Base-by-base conservation (phyloP, 2,113 vertebrate genomes). In the Martes martes region DNA sequence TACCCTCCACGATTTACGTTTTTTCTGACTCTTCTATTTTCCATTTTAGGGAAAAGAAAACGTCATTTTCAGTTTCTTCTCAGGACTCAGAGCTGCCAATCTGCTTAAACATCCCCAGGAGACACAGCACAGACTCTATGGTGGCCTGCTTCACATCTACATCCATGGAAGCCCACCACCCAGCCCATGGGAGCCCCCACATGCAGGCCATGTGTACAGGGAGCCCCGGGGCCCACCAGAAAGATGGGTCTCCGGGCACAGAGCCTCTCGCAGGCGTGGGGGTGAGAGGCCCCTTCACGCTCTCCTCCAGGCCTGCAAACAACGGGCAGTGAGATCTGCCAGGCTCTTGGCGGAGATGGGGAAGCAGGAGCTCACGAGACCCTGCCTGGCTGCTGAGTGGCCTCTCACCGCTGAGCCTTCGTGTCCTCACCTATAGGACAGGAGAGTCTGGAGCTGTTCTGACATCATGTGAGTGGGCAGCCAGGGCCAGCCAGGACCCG, bases 381-480 rank as follows among this genome's bases (percentile, higher is more conserved):
- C 7, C 1, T 0, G 57, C 11, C 76, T 6, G 31, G n/a, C 55
- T 9, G 23, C 50, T 0, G 2, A 24, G 57, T 2, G 31, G 31
- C 52, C 57, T 69, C 33, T 67, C 47, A n/a, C 45, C 19, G 16
- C 65, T 2, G 11, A 74, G 87, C 59, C 39, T 36, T 47, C 11
- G 6, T 4, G 26, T 14, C 31, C 85, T 42, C 50, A 2, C 15
- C 36, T 23, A 45, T 57, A 18, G 79, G 23, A 23, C 6, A 13
- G 11, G 15, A 31, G 39, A 5, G 7, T 63, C n/a, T 57, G 11
- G 79, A 39, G 39, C 6, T 31, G 45, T 28, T 10, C 31, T 16
- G 14, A 33, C 7, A 7, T 5, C 13, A 19, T 0, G 14, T 11
- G 33, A 65, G 67, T 24, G n/a, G 23, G 61, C 4, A 2, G 15